phyloP scores from a whole-genome alignment of 1,140 invertebrate species.

The Ylistrum balloti region DNA sequence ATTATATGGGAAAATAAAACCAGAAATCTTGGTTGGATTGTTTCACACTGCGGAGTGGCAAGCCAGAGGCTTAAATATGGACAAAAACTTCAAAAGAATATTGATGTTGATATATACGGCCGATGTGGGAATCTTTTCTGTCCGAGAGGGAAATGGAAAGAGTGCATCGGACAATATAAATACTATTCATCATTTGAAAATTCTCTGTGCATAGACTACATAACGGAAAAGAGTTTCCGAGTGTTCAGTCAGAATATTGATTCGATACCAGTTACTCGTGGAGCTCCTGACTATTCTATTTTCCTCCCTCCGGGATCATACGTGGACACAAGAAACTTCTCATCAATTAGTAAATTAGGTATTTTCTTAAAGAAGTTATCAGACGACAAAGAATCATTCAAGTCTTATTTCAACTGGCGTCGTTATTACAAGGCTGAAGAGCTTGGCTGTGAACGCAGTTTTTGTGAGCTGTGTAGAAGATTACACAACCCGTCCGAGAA shows the following conservation, averaged over 20 bases:
- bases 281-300: constrained; percentile 6
- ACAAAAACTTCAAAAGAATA: background rate
- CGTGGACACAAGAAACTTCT: background rate
- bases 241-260: background rate
- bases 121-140: background rate
- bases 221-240: background rate
- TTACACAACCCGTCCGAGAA: background rate
- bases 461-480: background rate
- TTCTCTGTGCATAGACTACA: background rate
- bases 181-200: background rate
- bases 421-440: background rate
- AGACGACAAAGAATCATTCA: background rate
- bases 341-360: background rate
- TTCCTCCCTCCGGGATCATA: background rate
- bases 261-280: background rate
- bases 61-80: background rate
- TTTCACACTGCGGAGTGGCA: background rate
- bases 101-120: background rate
- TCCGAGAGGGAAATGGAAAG: background rate
- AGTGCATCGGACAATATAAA: background rate
- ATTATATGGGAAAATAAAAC: background rate
- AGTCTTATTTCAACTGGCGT: background rate
- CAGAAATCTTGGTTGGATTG: background rate
- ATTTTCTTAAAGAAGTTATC: background rate
- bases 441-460: too few species aligned